A percentile compares a stretch with the other conserved stretches of the same genome.
Conservation (phyloP, 2,888 invertebrate genomes). For the Physocephala rufipes region DNA sequence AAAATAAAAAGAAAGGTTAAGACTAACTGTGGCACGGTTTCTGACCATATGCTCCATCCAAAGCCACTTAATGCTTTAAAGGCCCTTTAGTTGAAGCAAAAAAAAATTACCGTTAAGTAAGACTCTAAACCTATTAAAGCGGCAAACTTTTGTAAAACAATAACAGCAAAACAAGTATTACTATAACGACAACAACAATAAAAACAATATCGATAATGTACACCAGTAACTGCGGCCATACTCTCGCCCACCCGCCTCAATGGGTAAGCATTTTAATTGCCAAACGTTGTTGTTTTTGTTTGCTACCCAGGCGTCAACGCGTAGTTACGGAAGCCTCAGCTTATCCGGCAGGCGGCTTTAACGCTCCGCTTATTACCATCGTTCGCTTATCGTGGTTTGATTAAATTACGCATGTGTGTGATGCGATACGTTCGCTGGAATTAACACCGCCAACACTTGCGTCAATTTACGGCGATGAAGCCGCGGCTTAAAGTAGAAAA, state of each 20-base stretch:
- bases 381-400: slow-evolving; percentile 25
- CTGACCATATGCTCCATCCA: too few relatives aligned
- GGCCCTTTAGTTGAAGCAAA: too few relatives aligned
- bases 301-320: background rate
- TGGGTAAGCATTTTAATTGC: slow-evolving; percentile 20
- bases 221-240: background rate
- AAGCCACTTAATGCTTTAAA: too few relatives aligned
- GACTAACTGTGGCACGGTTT: too few relatives aligned
- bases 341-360: slow-evolving; percentile 20
- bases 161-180: background rate
- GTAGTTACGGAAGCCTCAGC: background rate
- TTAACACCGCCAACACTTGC: slow-evolving; percentile 21
- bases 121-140: background rate
- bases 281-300: background rate
- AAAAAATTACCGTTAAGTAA: too few relatives aligned
- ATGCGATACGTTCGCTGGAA: slow-evolving; percentile 1
- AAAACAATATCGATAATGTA: too few relatives aligned
- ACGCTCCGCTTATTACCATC: slow-evolving; percentile 25
- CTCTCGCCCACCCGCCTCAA: background rate
- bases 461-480: slow-evolving; percentile 2
- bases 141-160: background rate
- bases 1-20: too few relatives aligned
- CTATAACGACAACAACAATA: background rate
- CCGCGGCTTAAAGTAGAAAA: background rate
- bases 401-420: slow-evolving; percentile 18